phyloP scores from a whole-genome alignment of 2,113 vertebrate species.

The Lophotis ruficrista region DNA sequence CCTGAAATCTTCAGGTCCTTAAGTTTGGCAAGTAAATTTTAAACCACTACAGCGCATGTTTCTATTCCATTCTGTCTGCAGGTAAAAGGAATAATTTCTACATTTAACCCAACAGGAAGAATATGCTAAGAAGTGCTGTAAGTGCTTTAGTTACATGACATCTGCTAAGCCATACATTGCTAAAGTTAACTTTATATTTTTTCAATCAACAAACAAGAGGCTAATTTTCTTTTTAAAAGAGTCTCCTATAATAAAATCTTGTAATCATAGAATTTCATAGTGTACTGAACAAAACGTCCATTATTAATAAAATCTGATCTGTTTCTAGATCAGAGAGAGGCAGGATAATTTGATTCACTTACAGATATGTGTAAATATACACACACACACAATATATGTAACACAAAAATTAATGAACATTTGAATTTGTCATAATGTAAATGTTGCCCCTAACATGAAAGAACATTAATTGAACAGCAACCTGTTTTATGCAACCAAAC shows the following conservation, averaged over 20 bases:
- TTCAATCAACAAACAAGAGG: background rate
- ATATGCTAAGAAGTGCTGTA: background rate
- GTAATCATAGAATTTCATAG: background rate
- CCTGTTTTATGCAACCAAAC: background rate
- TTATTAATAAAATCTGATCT: background rate
- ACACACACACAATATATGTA: accelerated
- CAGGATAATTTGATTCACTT: background rate
- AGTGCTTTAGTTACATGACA: background rate
- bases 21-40: background rate
- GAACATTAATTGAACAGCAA: background rate
- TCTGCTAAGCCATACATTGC: background rate
- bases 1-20: background rate
- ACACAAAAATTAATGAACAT: background rate
- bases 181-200: background rate
- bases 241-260: background rate
- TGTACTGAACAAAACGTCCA: background rate
- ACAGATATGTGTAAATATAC: accelerated
- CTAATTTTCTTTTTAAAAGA: background rate
- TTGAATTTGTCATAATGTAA: background rate
- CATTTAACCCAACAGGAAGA: background rate
- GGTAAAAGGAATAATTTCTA: background rate
- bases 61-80: background rate
- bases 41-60: background rate
- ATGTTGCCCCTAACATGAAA: background rate
- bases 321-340: background rate